These are phyloP conservation scores for Philotrypesis tridentata DNA, from an alignment of 1,140 invertebrate genomes.

Conservation along the genomic window DNA sequence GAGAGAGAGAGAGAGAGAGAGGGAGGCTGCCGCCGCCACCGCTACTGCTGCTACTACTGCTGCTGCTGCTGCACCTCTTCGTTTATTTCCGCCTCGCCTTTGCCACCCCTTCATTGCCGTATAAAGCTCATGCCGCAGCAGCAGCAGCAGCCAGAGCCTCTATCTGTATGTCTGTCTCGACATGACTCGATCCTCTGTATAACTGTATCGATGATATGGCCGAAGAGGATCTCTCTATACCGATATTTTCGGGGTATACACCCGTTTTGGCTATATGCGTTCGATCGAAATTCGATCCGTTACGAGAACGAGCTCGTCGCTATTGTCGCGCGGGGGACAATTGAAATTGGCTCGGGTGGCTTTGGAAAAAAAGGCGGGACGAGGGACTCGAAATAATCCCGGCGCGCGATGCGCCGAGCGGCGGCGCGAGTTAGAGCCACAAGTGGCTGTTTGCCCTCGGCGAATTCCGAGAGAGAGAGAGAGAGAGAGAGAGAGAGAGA, in stretches of 20 bases:
- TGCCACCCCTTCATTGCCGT: conserved; percentile 43
- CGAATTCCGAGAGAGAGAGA: no score
- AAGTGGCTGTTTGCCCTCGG: not conserved
- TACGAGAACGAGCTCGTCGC: no score
- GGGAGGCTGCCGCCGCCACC: not conserved
- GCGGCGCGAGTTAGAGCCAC: not conserved
- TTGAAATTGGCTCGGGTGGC: no score
- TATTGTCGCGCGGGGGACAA: no score
- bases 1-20: conserved; percentile 31
- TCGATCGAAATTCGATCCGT: no score
- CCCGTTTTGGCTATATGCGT: no score
- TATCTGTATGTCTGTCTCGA: not conserved
- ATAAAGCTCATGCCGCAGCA: not conserved
- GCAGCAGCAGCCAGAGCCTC: not conserved
- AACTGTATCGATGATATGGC: not conserved
- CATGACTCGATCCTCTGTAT: not conserved
- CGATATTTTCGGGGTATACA: no score
- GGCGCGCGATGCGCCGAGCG: not conserved
- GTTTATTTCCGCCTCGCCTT: conserved; percentile 38
- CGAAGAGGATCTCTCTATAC: no score
- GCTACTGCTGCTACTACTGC: not conserved
- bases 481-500: no score
- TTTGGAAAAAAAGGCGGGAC: no score
- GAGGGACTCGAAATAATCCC: no score
- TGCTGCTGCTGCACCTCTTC: conserved; percentile 16